These are phyloP conservation scores for Fulica atra DNA, from an alignment of 2,113 vertebrate species.

Conservation along the genomic window DNA sequence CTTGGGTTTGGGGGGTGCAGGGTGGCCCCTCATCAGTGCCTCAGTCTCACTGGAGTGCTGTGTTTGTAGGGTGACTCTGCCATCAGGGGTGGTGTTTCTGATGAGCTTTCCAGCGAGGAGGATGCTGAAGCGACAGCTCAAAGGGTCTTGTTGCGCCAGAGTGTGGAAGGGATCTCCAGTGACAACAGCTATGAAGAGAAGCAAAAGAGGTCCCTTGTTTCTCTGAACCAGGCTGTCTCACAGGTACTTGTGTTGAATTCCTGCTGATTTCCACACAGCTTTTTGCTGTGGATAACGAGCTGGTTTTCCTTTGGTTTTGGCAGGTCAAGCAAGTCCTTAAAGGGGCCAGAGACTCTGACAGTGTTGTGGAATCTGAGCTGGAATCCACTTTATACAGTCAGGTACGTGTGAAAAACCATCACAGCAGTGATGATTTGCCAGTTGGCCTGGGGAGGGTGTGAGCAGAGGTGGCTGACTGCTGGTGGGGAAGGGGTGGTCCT, in stretches of 20 bases:
- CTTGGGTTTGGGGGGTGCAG: background rate
- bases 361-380: conserved; percentile 77
- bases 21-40: background rate
- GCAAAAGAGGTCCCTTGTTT: conserved; percentile 69
- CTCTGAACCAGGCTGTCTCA: conserved; percentile 62
- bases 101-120: conserved; percentile 93
- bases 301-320: background rate
- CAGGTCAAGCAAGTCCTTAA: conserved; percentile 62
- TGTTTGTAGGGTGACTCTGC: conserved; percentile 69
- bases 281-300: background rate
- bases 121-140: conserved; percentile 72
- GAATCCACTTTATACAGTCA: conserved; percentile 73
- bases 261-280: background rate
- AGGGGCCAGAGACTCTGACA: conserved; percentile 77
- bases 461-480: too few relatives aligned
- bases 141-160: conserved; percentile 50
- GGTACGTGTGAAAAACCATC: conserved; percentile 35
- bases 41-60: background rate
- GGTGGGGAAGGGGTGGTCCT: background rate
- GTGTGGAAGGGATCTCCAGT: conserved; percentile 71
- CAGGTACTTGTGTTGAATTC: conserved; percentile 56
- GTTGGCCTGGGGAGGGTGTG: accelerated
- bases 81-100: conserved; percentile 78
- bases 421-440: too few relatives aligned
- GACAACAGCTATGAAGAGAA: conserved; percentile 74